Conservation (phyloP, 1,140 invertebrate genomes). For the Oedothorax gibbosus region DNA sequence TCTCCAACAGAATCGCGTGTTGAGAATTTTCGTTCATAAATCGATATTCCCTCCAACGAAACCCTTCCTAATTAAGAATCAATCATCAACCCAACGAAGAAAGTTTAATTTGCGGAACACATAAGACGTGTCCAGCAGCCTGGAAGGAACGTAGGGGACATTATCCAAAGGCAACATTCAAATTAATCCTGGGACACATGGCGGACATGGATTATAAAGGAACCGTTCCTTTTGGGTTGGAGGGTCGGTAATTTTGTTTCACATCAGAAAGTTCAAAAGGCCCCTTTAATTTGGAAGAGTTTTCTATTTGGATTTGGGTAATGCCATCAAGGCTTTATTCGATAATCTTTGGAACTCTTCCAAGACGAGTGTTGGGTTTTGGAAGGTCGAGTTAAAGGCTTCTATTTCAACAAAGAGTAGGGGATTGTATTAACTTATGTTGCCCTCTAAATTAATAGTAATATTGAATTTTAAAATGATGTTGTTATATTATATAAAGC, state of each 20-base stretch:
- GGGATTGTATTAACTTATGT: no score
- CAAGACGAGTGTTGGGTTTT: background rate
- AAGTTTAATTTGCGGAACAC: conserved; percentile 41
- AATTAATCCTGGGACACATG: conserved; percentile 38
- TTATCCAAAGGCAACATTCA: conserved; percentile 8
- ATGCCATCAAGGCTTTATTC: conserved; percentile 8
- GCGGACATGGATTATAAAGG: conserved; percentile 25
- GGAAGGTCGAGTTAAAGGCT: no score
- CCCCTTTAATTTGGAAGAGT: background rate
- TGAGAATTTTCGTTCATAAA: conserved; percentile 15
- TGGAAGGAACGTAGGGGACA: conserved; percentile 23
- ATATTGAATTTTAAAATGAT: no score
- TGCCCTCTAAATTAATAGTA: no score
- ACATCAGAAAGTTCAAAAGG: background rate
- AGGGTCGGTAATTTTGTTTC: conserved; percentile 13
- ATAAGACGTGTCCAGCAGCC: conserved; percentile 13
- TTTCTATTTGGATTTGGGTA: background rate
- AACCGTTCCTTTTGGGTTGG: background rate
- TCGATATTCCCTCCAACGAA: conserved; percentile 12
- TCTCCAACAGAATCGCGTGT: conserved; percentile 21
- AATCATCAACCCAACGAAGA: conserved; percentile 36
- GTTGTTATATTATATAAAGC: no score
- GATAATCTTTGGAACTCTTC: conserved; percentile 22
- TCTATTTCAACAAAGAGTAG: no score
- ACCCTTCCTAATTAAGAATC: conserved; percentile 44